Evolutionary conservation across 2,113 vertebrate species (phyloP), one percentile per base, ranked within the genome.

Genomic region (Zosterops hypoxanthus): DNA sequence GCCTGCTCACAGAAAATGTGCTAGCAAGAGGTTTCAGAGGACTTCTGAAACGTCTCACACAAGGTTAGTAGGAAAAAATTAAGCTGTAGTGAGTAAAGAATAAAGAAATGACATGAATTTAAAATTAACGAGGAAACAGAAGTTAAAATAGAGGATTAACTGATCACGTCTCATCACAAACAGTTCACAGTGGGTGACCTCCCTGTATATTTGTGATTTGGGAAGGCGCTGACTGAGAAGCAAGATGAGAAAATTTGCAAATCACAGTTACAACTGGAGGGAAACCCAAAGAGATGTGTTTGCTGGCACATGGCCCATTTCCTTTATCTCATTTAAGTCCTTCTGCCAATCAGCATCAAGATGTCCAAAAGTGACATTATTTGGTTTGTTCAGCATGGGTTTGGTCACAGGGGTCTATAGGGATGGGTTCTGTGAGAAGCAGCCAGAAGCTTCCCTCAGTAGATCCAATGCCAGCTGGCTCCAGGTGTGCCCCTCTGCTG

Each of bases 71-170:
- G 46, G 33, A 78, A 86, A 86, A 88, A 92, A 69, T 39, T 29
- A 60, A 25, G 41, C 65, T 79, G 33, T 53, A 68, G 14, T 10
- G 46, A 87, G 65, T 46, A 44, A 82, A 78, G 47, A 76, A 63
- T 78, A 50, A 94, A 83, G 50, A 88, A 91, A 79, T 75, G 0
- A 42, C 12, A 29, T 72, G 26, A 91, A 94, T 89, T 89, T 71
- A 72, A 91, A 92, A 89, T 73, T 64, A 83, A n/a, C 13, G 12
- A 53, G n/a, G 63, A 82, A 94, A 60, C 41, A 88, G 80, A 70
- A 91, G 31, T 36, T 61, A 66, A 91, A 87, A 44, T 14, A 60
- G 81, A 79, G 49, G 31, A 90, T 47, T 76, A 72, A 91, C 20
- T 57, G 36, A 65, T 85, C 31, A 29, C 0, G 0, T 79, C 70